Percentiles rank a stretch among this genome's conserved stretches.
phyloP scores from a whole-genome alignment of 2,888 invertebrate genomes.

The Drosophila infuscata region DNA sequence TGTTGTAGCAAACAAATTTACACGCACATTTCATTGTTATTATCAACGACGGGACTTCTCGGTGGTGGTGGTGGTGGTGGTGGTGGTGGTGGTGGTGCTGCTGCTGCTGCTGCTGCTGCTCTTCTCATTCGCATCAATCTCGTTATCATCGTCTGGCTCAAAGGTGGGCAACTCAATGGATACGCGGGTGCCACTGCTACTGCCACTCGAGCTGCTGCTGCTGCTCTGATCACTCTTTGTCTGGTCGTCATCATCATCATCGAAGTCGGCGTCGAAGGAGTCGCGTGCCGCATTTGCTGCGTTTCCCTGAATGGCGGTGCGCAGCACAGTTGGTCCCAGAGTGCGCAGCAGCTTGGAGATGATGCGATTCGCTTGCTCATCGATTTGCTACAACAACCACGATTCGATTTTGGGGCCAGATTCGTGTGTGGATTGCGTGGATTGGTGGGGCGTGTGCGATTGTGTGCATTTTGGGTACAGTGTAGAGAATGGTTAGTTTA shows the following conservation, averaged over 20 bases:
- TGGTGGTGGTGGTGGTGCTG: constrained; percentile 11
- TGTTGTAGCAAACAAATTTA: constrained; percentile 69
- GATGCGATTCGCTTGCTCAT: constrained; percentile 84
- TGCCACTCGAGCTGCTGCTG: constrained; percentile 32
- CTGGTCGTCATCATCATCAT: constrained; percentile 84
- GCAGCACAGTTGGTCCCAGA: constrained; percentile 89
- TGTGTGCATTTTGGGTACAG: constrained; percentile 28
- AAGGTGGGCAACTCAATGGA: constrained; percentile 89
- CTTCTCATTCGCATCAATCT: constrained; percentile 82
- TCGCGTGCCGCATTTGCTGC: constrained; percentile 83
- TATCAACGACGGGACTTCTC: constrained; percentile 23
- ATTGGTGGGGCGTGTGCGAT: constrained; percentile 4
- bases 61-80: constrained; percentile 21
- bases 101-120: constrained; percentile 32
- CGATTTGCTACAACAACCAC: constrained; percentile 85
- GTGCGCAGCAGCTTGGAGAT: constrained; percentile 88
- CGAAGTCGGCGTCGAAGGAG: constrained; percentile 86
- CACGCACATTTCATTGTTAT: constrained; percentile 51
- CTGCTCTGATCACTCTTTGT: constrained; percentile 37
- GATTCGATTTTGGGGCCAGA: constrained; percentile 27
- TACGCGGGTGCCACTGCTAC: constrained; percentile 85
- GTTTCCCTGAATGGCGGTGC: constrained; percentile 84
- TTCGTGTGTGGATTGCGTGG: constrained; percentile 32
- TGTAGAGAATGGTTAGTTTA: constrained; percentile 46
- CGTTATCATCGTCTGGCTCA: constrained; percentile 88